These are phyloP conservation scores for Caprella mutica DNA, from an alignment of 2,888 invertebrate species.

Conservation along the genomic window DNA sequence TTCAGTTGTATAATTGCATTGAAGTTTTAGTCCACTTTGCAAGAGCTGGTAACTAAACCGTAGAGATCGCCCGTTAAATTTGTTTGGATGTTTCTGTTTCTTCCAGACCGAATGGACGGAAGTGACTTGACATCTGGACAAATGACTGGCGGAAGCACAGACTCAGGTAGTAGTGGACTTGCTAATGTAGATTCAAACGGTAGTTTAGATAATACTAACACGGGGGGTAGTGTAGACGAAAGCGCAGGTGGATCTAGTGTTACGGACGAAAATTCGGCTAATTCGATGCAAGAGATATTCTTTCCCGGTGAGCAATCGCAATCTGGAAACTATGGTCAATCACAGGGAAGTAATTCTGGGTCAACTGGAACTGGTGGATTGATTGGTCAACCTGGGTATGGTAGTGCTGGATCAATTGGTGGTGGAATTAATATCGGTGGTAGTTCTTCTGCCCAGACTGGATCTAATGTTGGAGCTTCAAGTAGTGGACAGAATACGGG, in stretches of 20 bases:
- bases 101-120: constrained; percentile 14
- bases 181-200: neutral
- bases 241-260: neutral
- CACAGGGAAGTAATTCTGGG: too few relatives aligned
- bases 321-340: too few relatives aligned
- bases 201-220: neutral
- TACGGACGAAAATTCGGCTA: too few relatives aligned
- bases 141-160: neutral
- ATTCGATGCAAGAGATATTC: too few relatives aligned
- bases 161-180: neutral
- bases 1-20: too few relatives aligned
- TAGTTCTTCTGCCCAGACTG: neutral
- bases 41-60: neutral
- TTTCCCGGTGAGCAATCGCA: too few relatives aligned
- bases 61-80: neutral
- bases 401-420: constrained; percentile 7
- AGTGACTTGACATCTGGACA: constrained; percentile 3
- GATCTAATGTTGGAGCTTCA: too few relatives aligned
- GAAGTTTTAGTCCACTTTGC: too few relatives aligned
- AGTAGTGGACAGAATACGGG: too few relatives aligned
- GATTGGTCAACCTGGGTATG: too few relatives aligned
- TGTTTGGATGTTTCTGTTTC: constrained; percentile 5
- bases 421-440: constrained; percentile 12
- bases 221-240: neutral
- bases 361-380: too few relatives aligned